Evolutionary conservation across 2,888 invertebrate species (phyloP).

Genomic region (Drosophila subsilvestris): DNA sequence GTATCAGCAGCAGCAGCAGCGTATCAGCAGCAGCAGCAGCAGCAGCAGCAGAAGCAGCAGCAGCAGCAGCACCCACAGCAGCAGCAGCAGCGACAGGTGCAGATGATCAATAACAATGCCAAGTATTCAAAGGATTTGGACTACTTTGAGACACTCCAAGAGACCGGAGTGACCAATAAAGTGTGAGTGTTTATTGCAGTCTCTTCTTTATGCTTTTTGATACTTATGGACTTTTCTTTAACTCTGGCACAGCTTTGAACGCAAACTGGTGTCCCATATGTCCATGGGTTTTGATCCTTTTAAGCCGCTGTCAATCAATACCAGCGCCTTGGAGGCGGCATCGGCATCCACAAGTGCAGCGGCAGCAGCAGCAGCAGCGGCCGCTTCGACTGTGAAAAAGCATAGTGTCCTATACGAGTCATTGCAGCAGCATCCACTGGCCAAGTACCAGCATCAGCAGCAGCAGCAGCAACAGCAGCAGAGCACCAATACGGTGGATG

Average conservation of each 20-base stretch:
- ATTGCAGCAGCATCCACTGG: conserved; percentile 80
- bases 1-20: conserved; percentile 20
- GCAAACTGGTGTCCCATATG: conserved; percentile 82
- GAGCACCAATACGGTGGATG: conserved; percentile 72
- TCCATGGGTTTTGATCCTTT: conserved; percentile 83
- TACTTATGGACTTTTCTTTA: too few species aligned
- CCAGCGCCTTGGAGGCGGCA: conserved; percentile 58
- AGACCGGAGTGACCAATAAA: conserved; percentile 83
- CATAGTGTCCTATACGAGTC: conserved; percentile 80
- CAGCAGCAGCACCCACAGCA: conserved; percentile 30
- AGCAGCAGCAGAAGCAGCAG: conserved; percentile 8
- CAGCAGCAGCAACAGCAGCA: conserved; percentile 36
- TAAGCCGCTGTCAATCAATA: conserved; percentile 82
- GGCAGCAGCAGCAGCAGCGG: conserved; percentile 37
- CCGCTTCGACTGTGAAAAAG: conserved; percentile 63
- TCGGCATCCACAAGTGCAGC: conserved; percentile 19
- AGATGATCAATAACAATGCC: conserved; percentile 64
- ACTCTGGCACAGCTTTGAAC: conserved; percentile 74
- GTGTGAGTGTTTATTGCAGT: too few species aligned
- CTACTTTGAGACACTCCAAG: conserved; percentile 82
- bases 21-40: too few species aligned
- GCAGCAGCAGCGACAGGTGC: conserved; percentile 40
- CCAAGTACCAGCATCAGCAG: conserved; percentile 61
- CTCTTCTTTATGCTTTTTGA: too few species aligned
- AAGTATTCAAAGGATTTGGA: conserved; percentile 82